Conservation (phyloP, 2,888 invertebrate genomes). For the Agrotis exclamationis region DNA sequence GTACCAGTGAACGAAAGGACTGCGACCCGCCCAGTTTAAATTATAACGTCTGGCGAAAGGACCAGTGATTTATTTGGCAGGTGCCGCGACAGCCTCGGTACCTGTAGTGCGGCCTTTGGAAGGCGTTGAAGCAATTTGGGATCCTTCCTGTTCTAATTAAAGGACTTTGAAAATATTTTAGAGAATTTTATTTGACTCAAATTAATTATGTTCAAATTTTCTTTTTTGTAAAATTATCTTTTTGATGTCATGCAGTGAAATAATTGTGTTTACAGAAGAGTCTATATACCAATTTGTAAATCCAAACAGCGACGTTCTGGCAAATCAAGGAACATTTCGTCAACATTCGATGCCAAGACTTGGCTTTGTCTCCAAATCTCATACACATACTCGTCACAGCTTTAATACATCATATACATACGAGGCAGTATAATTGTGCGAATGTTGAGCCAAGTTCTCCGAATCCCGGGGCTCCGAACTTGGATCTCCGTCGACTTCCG, state of each 20-base stretch:
- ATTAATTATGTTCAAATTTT: conserved; percentile 4
- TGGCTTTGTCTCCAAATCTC: conserved; percentile 38
- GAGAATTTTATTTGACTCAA: conserved; percentile 17
- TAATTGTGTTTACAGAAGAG: neutral
- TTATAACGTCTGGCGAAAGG: conserved; percentile 60
- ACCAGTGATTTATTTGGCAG: conserved; percentile 63
- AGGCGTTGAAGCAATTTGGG: conserved; percentile 51
- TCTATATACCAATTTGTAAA: neutral
- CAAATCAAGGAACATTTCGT: neutral
- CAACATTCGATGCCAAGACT: conserved; percentile 31
- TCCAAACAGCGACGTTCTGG: neutral
- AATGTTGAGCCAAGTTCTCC: conserved; percentile 59
- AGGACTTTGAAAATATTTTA: conserved; percentile 39
- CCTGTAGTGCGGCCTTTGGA: conserved; percentile 47
- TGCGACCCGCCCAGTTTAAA: conserved; percentile 57
- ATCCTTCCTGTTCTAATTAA: conserved; percentile 60
- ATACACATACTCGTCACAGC: conserved; percentile 35
- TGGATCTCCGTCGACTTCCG: conserved; percentile 65
- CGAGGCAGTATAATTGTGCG: conserved; percentile 59
- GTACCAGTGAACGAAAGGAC: conserved; percentile 56
- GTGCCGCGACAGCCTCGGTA: conserved; percentile 29
- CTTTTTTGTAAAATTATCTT: neutral
- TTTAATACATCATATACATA: conserved; percentile 41
- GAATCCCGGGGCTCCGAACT: conserved; percentile 65
- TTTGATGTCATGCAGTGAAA: neutral